phyloP scores from a whole-genome alignment of 2,797 vertebrate genomes.

The Xenops minutus region DNA sequence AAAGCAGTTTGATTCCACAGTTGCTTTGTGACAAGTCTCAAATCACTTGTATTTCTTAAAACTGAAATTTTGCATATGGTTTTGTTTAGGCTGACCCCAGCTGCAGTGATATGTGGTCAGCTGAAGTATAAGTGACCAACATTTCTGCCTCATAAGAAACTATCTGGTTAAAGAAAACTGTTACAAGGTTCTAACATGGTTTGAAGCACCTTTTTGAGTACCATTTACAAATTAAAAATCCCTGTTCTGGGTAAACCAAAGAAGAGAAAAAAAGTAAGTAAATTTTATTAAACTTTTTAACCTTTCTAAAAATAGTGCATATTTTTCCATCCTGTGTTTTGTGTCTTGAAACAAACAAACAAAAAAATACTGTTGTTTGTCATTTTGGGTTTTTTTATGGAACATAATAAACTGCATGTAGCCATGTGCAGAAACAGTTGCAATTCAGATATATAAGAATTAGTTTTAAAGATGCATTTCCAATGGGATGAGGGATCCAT shows the following conservation, averaged over 20 bases:
- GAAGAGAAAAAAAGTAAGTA: background rate
- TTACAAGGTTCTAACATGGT: background rate
- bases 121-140: background rate
- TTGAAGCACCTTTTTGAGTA: background rate
- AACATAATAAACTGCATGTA: background rate
- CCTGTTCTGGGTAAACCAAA: background rate
- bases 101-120: accelerated
- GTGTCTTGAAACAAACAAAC: background rate
- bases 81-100: background rate
- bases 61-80: background rate
- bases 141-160: background rate
- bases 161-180: background rate
- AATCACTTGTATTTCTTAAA: background rate
- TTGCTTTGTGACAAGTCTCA: background rate
- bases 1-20: background rate
- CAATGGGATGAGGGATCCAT: background rate
- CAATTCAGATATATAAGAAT: background rate
- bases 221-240: background rate
- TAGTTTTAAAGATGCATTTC: background rate
- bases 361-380: background rate
- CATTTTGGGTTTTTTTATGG: background rate
- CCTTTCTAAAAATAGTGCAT: background rate
- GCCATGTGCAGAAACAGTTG: background rate
- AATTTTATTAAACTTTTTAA: background rate
- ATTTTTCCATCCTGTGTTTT: background rate